These are phyloP conservation scores for Drosophila atripex DNA, from an alignment of 2,888 invertebrate genomes.

Conservation along the genomic window DNA sequence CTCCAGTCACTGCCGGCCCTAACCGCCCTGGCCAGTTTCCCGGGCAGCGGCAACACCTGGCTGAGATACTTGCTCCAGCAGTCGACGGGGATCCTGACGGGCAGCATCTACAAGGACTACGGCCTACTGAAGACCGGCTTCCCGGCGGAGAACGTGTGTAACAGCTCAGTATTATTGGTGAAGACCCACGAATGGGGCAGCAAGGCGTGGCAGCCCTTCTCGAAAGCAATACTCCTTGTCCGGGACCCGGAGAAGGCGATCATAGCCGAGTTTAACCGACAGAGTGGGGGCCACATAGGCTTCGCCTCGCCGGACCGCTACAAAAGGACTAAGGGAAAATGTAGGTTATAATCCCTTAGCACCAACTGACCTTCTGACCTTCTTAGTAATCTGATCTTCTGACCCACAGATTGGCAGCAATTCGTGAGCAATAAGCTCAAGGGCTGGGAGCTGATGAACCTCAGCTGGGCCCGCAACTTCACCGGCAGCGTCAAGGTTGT, in stretches of 20 bases:
- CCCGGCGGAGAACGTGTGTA: slow-evolving; percentile 90
- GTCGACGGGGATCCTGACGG: slow-evolving; percentile 90
- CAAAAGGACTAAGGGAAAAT: slow-evolving; percentile 86
- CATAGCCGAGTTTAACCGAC: slow-evolving; percentile 90
- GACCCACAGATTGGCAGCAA: slow-evolving; percentile 87
- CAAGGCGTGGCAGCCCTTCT: slow-evolving; percentile 86
- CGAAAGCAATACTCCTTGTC: slow-evolving; percentile 88
- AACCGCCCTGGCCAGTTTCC: slow-evolving; percentile 90
- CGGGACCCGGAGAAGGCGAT: slow-evolving; percentile 89
- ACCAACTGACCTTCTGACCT: too few relatives aligned
- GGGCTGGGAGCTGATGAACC: slow-evolving; percentile 89
- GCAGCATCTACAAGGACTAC: slow-evolving; percentile 92
- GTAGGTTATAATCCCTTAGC: slow-evolving; percentile 83
- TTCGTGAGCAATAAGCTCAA: slow-evolving; percentile 88
- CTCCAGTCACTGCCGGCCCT: slow-evolving; percentile 62
- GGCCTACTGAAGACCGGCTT: slow-evolving; percentile 91
- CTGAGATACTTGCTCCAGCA: slow-evolving; percentile 91
- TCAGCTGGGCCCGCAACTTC: slow-evolving; percentile 89
- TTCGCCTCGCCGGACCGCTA: slow-evolving; percentile 89
- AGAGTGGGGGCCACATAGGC: slow-evolving; percentile 91
- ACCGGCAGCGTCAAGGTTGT: slow-evolving; percentile 88
- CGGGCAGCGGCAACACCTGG: slow-evolving; percentile 95
- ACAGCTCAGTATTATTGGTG: slow-evolving; percentile 90
- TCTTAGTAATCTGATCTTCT: not conserved
- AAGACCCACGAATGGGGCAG: slow-evolving; percentile 92